A percentile compares a stretch with the other conserved stretches of the same genome.
phyloP scores from a whole-genome alignment of 2,113 vertebrate species.

The Ictidomys tridecemlineatus region DNA sequence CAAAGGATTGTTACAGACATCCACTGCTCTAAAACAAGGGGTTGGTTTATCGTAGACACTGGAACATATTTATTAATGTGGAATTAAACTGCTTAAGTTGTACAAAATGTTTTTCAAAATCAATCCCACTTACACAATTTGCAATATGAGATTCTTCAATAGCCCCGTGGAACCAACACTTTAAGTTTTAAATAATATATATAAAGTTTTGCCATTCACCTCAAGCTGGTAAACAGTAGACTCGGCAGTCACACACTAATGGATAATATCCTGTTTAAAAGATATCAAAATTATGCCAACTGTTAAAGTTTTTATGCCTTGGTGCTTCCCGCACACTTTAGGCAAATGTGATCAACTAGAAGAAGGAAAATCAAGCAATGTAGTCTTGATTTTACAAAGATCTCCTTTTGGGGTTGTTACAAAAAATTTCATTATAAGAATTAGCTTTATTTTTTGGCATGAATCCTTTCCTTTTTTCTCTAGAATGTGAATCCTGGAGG shows the following conservation, averaged over 20 bases:
- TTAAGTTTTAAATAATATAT: constrained; percentile 64
- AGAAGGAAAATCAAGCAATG: background rate
- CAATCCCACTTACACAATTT: constrained; percentile 39
- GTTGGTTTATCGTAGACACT: constrained; percentile 1
- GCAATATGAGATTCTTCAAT: constrained; percentile 67
- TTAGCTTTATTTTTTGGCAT: background rate
- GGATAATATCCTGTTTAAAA: constrained; percentile 47
- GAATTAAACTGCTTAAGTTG: constrained; percentile 43
- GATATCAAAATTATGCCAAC: constrained; percentile 25
- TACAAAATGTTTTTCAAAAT: constrained; percentile 19
- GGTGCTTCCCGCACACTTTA: background rate
- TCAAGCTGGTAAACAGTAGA: background rate
- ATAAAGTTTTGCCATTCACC: constrained; percentile 36
- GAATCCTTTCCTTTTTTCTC: background rate
- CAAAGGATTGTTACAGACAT: background rate
- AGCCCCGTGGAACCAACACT: constrained; percentile 41
- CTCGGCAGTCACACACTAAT: constrained; percentile 20
- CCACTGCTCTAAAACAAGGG: background rate
- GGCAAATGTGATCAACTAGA: background rate
- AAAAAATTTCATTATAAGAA: background rate
- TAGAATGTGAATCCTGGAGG: background rate
- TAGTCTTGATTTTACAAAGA: background rate
- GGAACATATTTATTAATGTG: constrained; percentile 29
- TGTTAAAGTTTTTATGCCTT: constrained; percentile 40
- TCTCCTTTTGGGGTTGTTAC: background rate